Base-by-base conservation (phyloP, 2,888 invertebrate species). In the Cotesia congregata region DNA sequence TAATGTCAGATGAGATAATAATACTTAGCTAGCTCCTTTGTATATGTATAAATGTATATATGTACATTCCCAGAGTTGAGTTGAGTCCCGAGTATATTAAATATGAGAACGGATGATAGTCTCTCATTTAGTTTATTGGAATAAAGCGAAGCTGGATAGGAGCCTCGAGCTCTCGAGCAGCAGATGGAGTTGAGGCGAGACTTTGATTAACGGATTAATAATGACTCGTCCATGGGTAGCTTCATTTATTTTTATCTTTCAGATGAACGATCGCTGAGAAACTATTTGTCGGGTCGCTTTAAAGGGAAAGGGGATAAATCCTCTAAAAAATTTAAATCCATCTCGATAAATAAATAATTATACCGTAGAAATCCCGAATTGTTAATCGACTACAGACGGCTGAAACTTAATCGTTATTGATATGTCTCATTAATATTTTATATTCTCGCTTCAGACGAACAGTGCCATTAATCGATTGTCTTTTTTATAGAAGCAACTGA, bases 151-250 rank as follows among this genome's bases (percentile, higher is more conserved):
- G 77, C 79, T 62, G 76, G 30, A 30, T 30, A 30, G 30, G 3
- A 30, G 30, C 30, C 30, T 30, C 30, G 76, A 78, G 77, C 75
- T 30, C 69, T 74, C 64, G 77, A 72, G 70, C 79, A 76, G 73
- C 72, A 71, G 76, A 77, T 72, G 73, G 41, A 62, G 62, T 20
- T 62, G 62, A 75, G 75, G 77, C 74, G 79, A 79, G 80, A 80
- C 79, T 78, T 80, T 80, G 80, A 79, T 80, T 78, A 79, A 80
- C 79, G 80, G 79, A 79, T 79, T 80, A 78, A 80, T 80, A 80
- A 80, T 80, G 80, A 80, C 80, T 80, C 76, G 76, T 20, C 71
- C 40, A 70, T 78, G 74, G 60, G 69, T 40, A 30, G 30, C 30
- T 50, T 70, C 7, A 40, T 40, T 17, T 40, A 40, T 68, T 68